Evolutionary conservation across 2,113 vertebrate genomes (phyloP).

Genomic region (Notarius quadriscutis): DNA sequence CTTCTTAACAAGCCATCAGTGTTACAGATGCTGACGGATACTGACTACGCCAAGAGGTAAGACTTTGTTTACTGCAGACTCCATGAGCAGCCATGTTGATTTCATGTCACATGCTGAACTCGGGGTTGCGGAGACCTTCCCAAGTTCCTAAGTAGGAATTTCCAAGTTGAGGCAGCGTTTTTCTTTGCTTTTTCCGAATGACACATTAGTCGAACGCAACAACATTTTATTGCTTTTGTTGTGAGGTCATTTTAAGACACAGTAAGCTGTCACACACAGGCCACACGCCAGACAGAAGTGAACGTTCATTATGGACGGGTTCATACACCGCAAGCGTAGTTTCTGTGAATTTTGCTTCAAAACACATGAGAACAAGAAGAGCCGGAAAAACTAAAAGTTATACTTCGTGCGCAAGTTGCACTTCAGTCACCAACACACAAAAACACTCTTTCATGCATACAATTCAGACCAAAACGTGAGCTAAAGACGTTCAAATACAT

Average conservation of each 20-base stretch:
- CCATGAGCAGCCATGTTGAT: background rate
- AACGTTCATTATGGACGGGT: too few species aligned
- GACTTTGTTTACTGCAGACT: background rate
- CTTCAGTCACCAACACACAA: background rate
- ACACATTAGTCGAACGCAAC: background rate
- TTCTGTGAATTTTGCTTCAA: background rate
- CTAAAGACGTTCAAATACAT: background rate
- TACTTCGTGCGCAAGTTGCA: background rate
- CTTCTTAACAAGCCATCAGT: background rate
- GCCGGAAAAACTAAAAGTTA: background rate
- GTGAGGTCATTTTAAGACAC: background rate
- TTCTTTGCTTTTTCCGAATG: background rate
- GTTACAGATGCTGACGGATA: background rate
- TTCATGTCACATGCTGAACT: background rate
- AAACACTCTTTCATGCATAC: background rate
- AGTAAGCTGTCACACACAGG: background rate
- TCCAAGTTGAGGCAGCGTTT: background rate
- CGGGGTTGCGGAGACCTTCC: background rate
- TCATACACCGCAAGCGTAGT: background rate
- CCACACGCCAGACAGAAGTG: background rate
- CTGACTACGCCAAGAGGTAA: background rate
- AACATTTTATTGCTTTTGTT: too few species aligned
- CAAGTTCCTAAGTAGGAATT: background rate
- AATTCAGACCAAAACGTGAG: background rate
- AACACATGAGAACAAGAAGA: background rate